A percentile compares a stretch with the other conserved stretches of the same genome.
These are phyloP conservation scores for Samia ricini DNA, from an alignment of 1,140 invertebrate genomes.

Conservation along the genomic window DNA sequence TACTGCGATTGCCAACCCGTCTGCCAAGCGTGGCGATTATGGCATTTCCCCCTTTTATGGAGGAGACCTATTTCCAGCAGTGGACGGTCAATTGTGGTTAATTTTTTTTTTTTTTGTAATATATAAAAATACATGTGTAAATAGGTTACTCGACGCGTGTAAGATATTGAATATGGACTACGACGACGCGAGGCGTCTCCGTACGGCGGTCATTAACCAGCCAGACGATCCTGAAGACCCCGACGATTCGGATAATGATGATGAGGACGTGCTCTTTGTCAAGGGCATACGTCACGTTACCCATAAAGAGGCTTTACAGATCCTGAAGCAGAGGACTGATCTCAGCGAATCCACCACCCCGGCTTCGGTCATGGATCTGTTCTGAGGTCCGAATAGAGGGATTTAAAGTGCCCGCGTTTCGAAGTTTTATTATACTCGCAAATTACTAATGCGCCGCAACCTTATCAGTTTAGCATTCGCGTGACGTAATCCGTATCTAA, in stretches of 20 bases:
- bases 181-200: conserved; percentile 86
- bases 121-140: too few species aligned
- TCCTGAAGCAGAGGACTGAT: conserved; percentile 70
- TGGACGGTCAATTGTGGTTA: too few species aligned
- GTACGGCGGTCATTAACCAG: conserved; percentile 39
- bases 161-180: conserved; percentile 86
- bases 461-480: neutral
- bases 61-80: too few species aligned
- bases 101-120: too few species aligned
- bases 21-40: too few species aligned
- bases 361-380: conserved; percentile 59
- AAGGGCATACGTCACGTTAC: conserved; percentile 37
- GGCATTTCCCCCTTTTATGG: too few species aligned
- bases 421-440: neutral
- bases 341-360: conserved; percentile 43
- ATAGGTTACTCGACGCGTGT: conserved; percentile 89
- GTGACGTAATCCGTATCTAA: too few species aligned
- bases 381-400: conserved; percentile 60
- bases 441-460: neutral
- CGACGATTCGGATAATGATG: too few species aligned
- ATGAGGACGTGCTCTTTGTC: conserved; percentile 19
- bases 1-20: too few species aligned
- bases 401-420: conserved; percentile 34
- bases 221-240: conserved; percentile 7
- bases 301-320: conserved; percentile 41